Percentiles rank a stretch among this genome's conserved stretches.
These are phyloP conservation scores for Haliclona indistincta DNA, from an alignment of 37 sponge, comb jelly and placozoan genomes.

Conservation along the genomic window DNA sequence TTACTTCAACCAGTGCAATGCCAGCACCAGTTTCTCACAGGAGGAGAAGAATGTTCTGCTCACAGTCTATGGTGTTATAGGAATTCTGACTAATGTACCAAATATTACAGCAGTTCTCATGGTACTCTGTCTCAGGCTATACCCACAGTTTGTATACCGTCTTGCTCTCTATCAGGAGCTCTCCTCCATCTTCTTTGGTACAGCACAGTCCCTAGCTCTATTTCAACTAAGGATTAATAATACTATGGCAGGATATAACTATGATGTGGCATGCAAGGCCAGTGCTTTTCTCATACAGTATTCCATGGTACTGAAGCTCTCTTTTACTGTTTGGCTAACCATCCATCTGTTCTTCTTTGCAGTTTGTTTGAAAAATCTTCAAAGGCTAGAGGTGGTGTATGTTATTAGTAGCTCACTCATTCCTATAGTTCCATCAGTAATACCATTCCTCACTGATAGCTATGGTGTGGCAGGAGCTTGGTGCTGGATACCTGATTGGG, in stretches of 20 bases:
- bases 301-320: background rate
- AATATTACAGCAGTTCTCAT: background rate
- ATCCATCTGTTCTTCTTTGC: background rate
- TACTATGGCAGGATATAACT: no score
- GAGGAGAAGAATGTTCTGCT: background rate
- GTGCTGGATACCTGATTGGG: no score
- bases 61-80: background rate
- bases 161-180: background rate
- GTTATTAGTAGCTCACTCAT: no score
- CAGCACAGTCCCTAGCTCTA: no score
- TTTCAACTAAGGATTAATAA: no score
- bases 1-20: no score
- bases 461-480: no score
- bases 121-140: background rate
- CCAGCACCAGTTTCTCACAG: background rate
- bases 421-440: no score
- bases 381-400: background rate
- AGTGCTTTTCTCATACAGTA: background rate
- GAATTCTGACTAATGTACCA: background rate
- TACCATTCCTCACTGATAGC: no score
- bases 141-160: background rate
- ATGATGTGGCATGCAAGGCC: background rate
- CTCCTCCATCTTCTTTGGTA: no score
- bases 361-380: background rate
- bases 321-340: background rate